Base-by-base conservation (phyloP, 2,113 vertebrate genomes). In the Lagopus muta region DNA sequence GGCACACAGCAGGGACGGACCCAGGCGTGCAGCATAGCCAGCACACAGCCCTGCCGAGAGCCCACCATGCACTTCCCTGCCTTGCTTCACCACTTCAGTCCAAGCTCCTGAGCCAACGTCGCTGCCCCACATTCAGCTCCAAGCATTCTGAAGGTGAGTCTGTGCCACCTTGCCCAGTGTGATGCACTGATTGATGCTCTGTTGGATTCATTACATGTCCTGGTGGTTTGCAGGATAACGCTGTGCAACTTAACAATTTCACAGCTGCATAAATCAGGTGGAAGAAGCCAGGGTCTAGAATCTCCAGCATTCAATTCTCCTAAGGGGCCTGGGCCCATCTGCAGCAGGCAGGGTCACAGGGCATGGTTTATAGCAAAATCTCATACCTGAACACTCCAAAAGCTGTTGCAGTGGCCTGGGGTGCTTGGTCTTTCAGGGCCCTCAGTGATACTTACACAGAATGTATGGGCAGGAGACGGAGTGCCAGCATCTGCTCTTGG, bases 61-160 rank as follows among this genome's bases (percentile, higher is more conserved):
- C 27, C 60, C 80, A 13, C 0, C 1, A 1, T 13, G 60, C 0
- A 0, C 60, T 71, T 43, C 48, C 38, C 15, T 48, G 36, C 10
- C 16, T 34, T 61, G 1, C n/a, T n/a, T 20, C 43, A 14, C 34
- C 40, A 0, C 30, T 38, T 20, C 34, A 10, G 24, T 17, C 62
- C 50, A 20, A 6, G 22, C 24, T 75, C 67, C 57, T 34, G 32
- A 61, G 43, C 19, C 0, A 0, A 5, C 18, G 8, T 16, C 38
- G 48, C 77, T 65, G 67, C 27, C 18, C 9, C 14, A 6, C 5
- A 0, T 22, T 43, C 54, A 70, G 43, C 34, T 75, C 43, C 60
- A 54, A 30, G 52, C 52, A 16, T 30, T 71, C 16, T 55, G 48
- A 34, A 86, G 73, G 82, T 92, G 55, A 92, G 82, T 48, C 34